Conservation (phyloP, 2,113 vertebrate genomes). For the Glaucidium brasilianum region DNA sequence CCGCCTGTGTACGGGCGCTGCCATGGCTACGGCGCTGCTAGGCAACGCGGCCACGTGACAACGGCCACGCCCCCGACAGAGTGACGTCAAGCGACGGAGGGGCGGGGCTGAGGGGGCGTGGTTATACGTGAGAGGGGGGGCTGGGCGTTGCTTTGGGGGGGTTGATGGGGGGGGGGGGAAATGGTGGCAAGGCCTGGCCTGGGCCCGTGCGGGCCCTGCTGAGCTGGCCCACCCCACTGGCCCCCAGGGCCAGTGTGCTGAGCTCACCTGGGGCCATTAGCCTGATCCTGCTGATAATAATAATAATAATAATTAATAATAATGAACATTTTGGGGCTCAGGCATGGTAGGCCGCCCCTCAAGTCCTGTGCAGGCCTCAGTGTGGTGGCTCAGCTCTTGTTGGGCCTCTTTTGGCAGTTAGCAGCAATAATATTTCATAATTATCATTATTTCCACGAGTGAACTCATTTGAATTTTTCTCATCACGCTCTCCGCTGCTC, state of each 20-base stretch:
- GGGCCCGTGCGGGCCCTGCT: not conserved
- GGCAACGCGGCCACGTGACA: not conserved
- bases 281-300: not conserved
- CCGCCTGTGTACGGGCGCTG: not conserved
- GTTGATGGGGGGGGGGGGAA: not conserved
- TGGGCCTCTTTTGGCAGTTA: not conserved
- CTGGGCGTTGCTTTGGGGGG: not conserved
- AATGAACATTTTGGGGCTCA: rapidly evolving
- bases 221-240: rapidly evolving
- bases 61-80: no score
- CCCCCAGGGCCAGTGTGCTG: rapidly evolving
- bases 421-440: not conserved
- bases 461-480: not conserved
- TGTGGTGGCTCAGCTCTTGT: not conserved
- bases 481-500: not conserved
- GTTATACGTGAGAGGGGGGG: not conserved
- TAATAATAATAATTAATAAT: not conserved
- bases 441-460: not conserved
- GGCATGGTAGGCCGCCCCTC: rapidly evolving
- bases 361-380: not conserved
- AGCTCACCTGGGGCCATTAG: not conserved
- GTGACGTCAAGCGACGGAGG: no score
- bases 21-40: not conserved
- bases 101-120: rapidly evolving
- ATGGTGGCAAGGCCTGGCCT: not conserved